Evolutionary conservation across 2,797 vertebrate species (phyloP).

Genomic region (Megaceryle alcyon): DNA sequence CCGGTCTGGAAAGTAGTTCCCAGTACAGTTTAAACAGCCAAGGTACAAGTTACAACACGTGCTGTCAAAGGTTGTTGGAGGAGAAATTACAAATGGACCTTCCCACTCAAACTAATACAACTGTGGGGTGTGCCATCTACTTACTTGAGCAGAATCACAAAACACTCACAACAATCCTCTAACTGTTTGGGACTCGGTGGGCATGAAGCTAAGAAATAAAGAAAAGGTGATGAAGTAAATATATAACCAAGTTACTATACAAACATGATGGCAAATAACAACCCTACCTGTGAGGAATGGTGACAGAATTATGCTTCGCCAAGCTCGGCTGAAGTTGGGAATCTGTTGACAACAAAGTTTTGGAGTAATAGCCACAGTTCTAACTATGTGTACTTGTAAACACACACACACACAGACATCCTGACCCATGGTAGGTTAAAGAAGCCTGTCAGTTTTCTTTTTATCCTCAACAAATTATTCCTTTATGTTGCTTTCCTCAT

Average conservation of each 20-base stretch:
- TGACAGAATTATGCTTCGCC: conserved; percentile 88
- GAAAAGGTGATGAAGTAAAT: neutral
- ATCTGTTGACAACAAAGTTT: conserved; percentile 62
- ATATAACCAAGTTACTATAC: neutral
- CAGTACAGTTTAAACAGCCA: neutral
- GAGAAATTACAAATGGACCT: neutral
- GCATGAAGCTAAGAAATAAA: conserved; percentile 83
- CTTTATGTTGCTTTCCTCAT: neutral
- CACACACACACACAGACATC: neutral
- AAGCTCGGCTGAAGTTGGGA: conserved; percentile 80
- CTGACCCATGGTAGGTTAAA: neutral
- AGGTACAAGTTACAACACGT: neutral
- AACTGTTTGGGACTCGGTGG: conserved; percentile 86
- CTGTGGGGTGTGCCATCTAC: neutral
- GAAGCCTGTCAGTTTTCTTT: neutral
- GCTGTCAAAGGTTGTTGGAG: neutral
- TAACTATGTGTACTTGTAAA: neutral
- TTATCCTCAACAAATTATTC: neutral
- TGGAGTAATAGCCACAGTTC: neutral
- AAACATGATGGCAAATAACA: neutral
- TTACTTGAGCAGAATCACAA: conserved; percentile 90
- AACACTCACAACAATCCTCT: conserved; percentile 85
- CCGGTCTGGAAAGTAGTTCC: neutral
- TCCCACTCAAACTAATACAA: neutral
- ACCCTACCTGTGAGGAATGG: conserved; percentile 89